Conservation (phyloP, 2,797 vertebrate genomes). For the Crax fasciolata region DNA sequence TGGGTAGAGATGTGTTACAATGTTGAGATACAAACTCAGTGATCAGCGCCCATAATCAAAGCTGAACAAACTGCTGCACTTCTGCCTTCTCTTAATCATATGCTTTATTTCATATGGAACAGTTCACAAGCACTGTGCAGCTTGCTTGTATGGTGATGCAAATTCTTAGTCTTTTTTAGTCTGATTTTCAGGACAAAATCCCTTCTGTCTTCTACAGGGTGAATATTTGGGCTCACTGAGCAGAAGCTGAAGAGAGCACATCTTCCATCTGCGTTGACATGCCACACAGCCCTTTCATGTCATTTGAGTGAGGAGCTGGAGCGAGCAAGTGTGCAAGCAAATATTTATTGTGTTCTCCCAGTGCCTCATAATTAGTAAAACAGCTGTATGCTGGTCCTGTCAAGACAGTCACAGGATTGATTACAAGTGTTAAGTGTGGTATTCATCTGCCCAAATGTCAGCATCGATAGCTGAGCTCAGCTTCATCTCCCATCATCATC, state of each 20-base stretch:
- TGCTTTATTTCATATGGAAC: not conserved
- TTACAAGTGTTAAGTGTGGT: not conserved
- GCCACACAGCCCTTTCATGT: fast-evolving
- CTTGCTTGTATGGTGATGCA: not conserved
- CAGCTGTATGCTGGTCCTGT: not conserved
- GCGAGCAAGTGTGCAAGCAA: not conserved
- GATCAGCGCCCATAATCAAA: not conserved
- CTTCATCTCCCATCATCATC: not conserved
- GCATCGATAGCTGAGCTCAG: not conserved
- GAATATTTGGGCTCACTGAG: not conserved
- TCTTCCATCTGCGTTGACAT: not conserved
- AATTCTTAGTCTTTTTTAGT: not conserved
- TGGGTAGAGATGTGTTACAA: not conserved
- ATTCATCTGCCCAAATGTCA: not conserved
- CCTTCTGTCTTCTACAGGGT: not conserved
- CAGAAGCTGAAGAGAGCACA: not conserved
- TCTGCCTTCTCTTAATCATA: not conserved
- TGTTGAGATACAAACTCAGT: not conserved
- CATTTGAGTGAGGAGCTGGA: not conserved
- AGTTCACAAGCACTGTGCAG: not conserved
- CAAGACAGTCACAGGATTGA: not conserved
- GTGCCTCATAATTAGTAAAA: not conserved
- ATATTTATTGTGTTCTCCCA: not conserved
- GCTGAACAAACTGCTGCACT: not conserved
- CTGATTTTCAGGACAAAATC: not conserved